These are phyloP conservation scores for Diorhabda elongata DNA, from an alignment of 1,140 invertebrate genomes.

Conservation along the genomic window DNA sequence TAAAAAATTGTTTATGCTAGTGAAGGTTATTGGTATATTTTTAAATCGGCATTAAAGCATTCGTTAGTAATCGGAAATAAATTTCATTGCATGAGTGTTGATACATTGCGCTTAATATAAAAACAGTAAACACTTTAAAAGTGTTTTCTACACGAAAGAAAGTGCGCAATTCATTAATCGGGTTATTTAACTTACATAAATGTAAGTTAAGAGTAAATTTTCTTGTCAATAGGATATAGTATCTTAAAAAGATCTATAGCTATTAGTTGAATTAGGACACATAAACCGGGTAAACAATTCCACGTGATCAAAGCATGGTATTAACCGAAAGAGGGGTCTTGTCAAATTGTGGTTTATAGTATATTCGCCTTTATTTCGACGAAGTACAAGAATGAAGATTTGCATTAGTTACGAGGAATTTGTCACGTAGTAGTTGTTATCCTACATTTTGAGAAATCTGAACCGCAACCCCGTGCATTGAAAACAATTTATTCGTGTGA, in stretches of 20 bases:
- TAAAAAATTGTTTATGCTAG: neutral
- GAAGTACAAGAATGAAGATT: conserved; percentile 29
- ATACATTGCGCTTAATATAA: neutral
- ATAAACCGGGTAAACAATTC: conserved; percentile 36
- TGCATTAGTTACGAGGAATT: conserved; percentile 16
- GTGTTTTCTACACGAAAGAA: neutral
- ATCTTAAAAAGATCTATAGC: neutral
- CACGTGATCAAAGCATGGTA: conserved; percentile 41
- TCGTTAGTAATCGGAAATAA: neutral
- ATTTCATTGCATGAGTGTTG: neutral
- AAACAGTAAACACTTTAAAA: neutral
- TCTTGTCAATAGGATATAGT: no score
- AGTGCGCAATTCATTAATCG: conserved; percentile 11
- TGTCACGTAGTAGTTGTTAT: conserved; percentile 11
- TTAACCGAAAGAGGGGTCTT: conserved; percentile 18
- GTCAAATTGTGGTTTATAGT: conserved; percentile 20
- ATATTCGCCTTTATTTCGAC: conserved; percentile 31
- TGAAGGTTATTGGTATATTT: neutral
- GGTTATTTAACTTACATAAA: neutral
- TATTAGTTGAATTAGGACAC: conserved; percentile 15
- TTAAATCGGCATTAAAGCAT: conserved; percentile 1
- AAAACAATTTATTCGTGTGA: no score
- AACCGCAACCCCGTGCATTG: no score
- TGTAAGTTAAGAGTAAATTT: no score
- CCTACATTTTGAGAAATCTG: no score